Evolutionary conservation across 1,140 invertebrate species (phyloP).

Genomic region (Telenomus remus): DNA sequence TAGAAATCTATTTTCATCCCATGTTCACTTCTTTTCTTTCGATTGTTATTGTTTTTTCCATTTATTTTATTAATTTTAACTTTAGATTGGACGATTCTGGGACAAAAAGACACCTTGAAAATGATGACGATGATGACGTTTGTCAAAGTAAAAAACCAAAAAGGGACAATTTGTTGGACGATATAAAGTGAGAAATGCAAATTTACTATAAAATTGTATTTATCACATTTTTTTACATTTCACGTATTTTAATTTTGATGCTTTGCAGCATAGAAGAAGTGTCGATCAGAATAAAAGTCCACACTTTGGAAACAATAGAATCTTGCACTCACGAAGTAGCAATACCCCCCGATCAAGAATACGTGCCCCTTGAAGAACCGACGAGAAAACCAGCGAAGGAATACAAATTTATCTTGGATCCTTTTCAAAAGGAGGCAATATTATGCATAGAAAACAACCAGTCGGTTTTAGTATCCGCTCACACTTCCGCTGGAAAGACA

Average conservation of each 20-base stretch:
- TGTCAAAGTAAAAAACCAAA: constrained; percentile 22
- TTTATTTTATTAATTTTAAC: not conserved
- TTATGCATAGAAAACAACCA: constrained; percentile 96
- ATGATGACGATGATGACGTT: constrained; percentile 2
- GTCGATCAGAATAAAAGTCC: constrained; percentile 84
- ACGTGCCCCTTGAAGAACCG: constrained; percentile 81
- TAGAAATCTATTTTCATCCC: no score
- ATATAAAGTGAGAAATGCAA: constrained; percentile 62
- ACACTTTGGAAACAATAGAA: constrained; percentile 91
- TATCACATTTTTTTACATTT: constrained; percentile 10
- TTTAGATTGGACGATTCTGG: constrained; percentile 12
- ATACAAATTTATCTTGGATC: constrained; percentile 96
- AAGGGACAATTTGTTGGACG: constrained; percentile 14
- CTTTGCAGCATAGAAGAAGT: constrained; percentile 78
- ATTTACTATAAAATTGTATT: not conserved
- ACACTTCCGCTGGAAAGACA: constrained; percentile 99
- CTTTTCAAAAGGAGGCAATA: constrained; percentile 98
- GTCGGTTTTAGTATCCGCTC: constrained; percentile 98
- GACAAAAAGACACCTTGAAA: constrained; percentile 15
- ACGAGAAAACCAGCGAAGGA: constrained; percentile 88
- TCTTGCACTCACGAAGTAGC: constrained; percentile 96
- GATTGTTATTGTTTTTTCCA: no score
- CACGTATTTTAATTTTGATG: no score
- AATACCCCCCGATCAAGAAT: constrained; percentile 89
- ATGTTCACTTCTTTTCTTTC: no score